phyloP scores from a whole-genome alignment of 2,113 vertebrate species.

The Atlantisia rogersi region DNA sequence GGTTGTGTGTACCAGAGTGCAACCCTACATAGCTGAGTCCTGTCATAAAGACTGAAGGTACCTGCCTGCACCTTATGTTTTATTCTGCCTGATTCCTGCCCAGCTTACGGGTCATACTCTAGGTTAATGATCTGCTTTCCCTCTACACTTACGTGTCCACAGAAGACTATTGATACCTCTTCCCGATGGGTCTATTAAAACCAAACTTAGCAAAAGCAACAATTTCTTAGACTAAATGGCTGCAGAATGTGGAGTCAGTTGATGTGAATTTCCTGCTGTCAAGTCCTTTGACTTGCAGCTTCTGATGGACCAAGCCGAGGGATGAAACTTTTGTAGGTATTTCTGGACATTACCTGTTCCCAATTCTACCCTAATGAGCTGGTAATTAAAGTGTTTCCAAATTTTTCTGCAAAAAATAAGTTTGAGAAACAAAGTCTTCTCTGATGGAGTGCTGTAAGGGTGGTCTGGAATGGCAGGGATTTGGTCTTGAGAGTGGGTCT shows the following conservation, averaged over 20 bases:
- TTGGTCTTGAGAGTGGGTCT: not conserved
- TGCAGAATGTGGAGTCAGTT: not conserved
- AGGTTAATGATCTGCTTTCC: not conserved
- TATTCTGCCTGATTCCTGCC: not conserved
- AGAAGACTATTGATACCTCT: not conserved
- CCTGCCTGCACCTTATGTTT: not conserved
- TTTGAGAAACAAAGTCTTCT: not conserved
- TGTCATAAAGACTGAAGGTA: not conserved
- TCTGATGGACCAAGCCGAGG: not conserved
- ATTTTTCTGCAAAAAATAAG: not conserved
- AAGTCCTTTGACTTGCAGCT: not conserved
- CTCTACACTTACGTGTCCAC: not conserved
- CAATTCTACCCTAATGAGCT: not conserved
- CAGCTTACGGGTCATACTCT: not conserved
- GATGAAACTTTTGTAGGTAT: not conserved
- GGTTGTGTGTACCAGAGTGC: not conserved
- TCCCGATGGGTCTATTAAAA: not conserved
- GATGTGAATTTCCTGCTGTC: not conserved
- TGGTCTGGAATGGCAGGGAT: not conserved
- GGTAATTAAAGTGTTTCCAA: not conserved
- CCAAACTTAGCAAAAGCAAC: not conserved
- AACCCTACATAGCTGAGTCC: not conserved
- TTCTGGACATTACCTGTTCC: not conserved
- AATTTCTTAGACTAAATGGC: not conserved
- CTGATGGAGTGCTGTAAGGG: not conserved